phyloP scores from a whole-genome alignment of 2,888 invertebrate species.

The Ophioninae sp. region DNA sequence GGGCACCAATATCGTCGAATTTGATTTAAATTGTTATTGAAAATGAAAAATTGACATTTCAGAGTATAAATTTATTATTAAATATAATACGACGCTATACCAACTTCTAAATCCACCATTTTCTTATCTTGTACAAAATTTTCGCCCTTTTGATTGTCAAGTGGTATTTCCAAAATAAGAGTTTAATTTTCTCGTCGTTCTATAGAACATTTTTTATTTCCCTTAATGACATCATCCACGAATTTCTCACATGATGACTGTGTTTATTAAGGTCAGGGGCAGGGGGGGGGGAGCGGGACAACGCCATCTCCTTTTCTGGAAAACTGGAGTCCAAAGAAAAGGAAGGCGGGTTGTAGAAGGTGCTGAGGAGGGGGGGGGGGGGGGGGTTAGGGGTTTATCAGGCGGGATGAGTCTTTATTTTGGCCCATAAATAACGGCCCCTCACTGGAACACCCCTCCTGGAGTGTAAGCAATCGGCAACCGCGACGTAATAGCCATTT shows the following conservation, averaged over 20 bases:
- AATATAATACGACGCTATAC: no score
- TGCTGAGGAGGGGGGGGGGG: no score
- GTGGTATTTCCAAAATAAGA: not conserved
- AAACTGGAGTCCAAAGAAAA: not conserved
- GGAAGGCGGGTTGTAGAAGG: no score
- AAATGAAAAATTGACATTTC: no score
- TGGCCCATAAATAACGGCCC: slow-evolving; percentile 49
- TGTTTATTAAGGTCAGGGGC: not conserved
- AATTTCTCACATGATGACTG: not conserved
- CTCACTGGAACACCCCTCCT: slow-evolving; percentile 14
- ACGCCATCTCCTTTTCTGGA: slow-evolving; percentile 3
- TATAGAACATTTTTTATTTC: not conserved
- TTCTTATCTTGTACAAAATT: not conserved
- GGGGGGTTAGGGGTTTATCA: not conserved
- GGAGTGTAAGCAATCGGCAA: not conserved
- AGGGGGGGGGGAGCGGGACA: not conserved
- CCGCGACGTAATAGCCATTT: slow-evolving; percentile 19
- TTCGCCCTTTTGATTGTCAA: not conserved
- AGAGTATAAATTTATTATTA: no score
- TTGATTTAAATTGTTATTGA: no score
- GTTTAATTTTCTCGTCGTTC: not conserved
- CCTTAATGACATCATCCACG: not conserved
- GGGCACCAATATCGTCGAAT: no score
- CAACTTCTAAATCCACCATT: no score
- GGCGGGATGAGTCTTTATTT: slow-evolving; percentile 35